Conservation (phyloP, 1,140 invertebrate species). For the Danaus melanippus region DNA sequence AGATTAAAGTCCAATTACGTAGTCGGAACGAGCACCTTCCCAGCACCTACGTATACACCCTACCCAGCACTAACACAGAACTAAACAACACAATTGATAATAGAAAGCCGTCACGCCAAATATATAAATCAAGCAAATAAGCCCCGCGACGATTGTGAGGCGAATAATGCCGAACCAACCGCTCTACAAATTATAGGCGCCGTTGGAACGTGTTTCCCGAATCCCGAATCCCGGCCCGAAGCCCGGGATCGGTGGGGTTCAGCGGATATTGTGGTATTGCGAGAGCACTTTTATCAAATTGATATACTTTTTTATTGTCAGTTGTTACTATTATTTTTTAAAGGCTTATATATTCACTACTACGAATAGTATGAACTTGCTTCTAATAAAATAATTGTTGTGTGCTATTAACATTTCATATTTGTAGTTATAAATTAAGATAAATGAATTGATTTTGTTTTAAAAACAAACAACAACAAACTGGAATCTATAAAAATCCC, state of each 20-base stretch:
- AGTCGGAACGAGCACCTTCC: background rate
- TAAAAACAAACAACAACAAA: no score
- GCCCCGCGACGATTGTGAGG: constrained; percentile 19
- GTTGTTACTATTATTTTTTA: no score
- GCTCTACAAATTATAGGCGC: constrained; percentile 29
- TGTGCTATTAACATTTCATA: no score
- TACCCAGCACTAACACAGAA: background rate
- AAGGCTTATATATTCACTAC: no score
- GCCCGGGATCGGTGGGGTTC: constrained; percentile 16
- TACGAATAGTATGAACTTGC: no score
- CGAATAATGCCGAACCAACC: constrained; percentile 21
- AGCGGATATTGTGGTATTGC: constrained; percentile 15
- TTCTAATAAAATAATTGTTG: no score
- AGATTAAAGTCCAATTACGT: constrained; percentile 23
- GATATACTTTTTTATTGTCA: no score
- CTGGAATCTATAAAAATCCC: no score
- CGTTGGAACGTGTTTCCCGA: constrained; percentile 23
- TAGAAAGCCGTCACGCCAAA: constrained; percentile 26
- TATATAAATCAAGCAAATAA: constrained; percentile 35
- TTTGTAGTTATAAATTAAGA: no score
- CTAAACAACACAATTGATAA: constrained; percentile 13
- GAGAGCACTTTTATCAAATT: no score
- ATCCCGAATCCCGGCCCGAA: constrained; percentile 16
- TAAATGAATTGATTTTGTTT: no score
- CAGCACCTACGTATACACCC: constrained; percentile 11